Evolutionary conservation across 2,888 invertebrate genomes (phyloP), one percentile per base, ranked within the genome.

Genomic region (Zele albiditarsus): DNA sequence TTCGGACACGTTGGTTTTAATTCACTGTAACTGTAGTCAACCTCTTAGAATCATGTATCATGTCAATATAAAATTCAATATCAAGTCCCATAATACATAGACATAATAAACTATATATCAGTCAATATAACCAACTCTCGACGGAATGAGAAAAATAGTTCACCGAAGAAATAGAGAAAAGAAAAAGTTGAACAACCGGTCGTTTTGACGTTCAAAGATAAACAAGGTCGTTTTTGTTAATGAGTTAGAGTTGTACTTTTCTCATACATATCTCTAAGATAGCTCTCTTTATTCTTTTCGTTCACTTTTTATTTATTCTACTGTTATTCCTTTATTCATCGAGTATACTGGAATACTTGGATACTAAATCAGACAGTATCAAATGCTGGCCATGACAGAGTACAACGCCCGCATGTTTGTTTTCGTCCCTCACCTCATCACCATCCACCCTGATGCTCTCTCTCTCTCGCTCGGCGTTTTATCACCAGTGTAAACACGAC

Each of bases 401-500:
- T 57, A 68, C 79, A 78, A 77, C 70, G 76, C 71, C 69, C 70
- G 78, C 82, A 73, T 87, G 85, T 88, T 88, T 87, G 85, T 87
- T 87, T 84, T 85, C 57, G n/a, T 20, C 20, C 53, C 53, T 20
- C 20, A 53, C 53, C 20, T 53, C 53, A 20, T 20, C 23, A 20
- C n/a, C 6, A 23, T 53, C n/a, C n/a, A 53, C 53, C 8, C 53
- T 53, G 23, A 53, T 20, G 53, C 53, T 46, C 16, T 46, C n/a
- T 33, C 33, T n/a, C 16, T 46, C 46, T 46, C n/a, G 31, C 63
- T 20, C 33, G 71, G 80, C 82, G 84, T 84, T 88, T 87, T 87
- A 88, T 88, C 87, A 85, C 83, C 80, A 87, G 84, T 84, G 86
- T 88, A 87, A 87, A 88, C 84, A 88, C 80, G 78, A 82, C 79